phyloP scores from a whole-genome alignment of 2,113 vertebrate genomes.

The Myxocyprinus asiaticus region DNA sequence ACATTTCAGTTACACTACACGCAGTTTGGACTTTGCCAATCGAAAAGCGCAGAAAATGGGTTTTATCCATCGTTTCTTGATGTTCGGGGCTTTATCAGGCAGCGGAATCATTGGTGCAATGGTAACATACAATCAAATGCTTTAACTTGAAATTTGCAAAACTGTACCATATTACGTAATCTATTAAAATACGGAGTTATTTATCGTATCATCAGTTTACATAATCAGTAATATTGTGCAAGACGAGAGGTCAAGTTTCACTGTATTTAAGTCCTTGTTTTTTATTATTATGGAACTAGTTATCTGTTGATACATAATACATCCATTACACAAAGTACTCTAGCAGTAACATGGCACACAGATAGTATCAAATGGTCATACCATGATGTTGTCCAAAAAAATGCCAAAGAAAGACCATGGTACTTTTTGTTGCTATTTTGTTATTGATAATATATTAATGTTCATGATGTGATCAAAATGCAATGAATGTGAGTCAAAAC shows the following conservation, averaged over 20 bases:
- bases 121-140: slow-evolving; percentile 56
- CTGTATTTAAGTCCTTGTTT: not conserved
- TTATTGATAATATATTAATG: no score
- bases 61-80: slow-evolving; percentile 44
- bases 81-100: slow-evolving; percentile 50
- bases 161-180: not conserved
- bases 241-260: not conserved
- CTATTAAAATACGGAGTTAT: not conserved
- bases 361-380: no score
- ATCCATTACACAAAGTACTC: no score
- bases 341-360: no score
- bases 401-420: no score
- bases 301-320: no score
- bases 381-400: no score
- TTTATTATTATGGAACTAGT: no score
- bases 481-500: no score
- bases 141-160: slow-evolving; percentile 36
- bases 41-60: slow-evolving; percentile 55
- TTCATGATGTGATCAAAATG: no score
- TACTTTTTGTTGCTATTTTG: no score
- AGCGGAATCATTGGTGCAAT: slow-evolving; percentile 48
- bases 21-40: not conserved
- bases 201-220: not conserved
- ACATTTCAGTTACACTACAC: no score
- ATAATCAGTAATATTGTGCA: slow-evolving; percentile 2